Evolutionary conservation across 2,797 vertebrate genomes (phyloP).

Genomic region (Syncerus caffer): DNA sequence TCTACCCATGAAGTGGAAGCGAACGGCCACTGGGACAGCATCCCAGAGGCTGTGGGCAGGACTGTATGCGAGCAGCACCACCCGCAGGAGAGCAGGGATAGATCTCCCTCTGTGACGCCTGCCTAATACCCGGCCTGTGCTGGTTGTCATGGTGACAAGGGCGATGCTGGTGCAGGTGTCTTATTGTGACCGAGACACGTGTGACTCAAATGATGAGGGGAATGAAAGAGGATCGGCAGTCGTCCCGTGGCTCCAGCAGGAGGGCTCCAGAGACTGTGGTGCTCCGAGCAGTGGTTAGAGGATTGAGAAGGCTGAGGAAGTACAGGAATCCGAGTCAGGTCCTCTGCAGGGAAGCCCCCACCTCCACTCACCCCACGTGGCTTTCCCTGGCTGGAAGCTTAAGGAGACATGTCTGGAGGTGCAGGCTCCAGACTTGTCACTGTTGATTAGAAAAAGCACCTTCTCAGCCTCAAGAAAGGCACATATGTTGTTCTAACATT

Average conservation of each 20-base stretch:
- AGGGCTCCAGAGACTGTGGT: background rate
- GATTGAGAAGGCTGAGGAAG: background rate
- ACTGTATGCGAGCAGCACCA: slow-evolving; percentile 21
- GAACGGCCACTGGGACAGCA: background rate
- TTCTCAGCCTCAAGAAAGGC: background rate
- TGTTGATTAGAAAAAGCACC: background rate
- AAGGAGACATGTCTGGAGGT: background rate
- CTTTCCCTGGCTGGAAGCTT: background rate
- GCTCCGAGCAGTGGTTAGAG: background rate
- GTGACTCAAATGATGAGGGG: slow-evolving; percentile 21
- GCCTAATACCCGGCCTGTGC: background rate
- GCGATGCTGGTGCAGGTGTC: slow-evolving; percentile 28
- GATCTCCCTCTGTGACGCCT: background rate
- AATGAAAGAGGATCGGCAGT: slow-evolving; percentile 48
- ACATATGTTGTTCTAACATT: background rate
- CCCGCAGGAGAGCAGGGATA: background rate
- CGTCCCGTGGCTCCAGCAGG: background rate
- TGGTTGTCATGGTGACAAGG: slow-evolving; percentile 69
- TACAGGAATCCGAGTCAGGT: background rate
- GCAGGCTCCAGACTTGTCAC: background rate
- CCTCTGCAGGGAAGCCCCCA: background rate
- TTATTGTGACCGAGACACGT: slow-evolving; percentile 6
- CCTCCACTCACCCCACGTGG: too few relatives aligned
- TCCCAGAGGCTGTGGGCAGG: background rate
- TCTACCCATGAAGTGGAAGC: too few relatives aligned